Conservation (phyloP, 2,113 vertebrate species). For the Antidorcas marsupialis region DNA sequence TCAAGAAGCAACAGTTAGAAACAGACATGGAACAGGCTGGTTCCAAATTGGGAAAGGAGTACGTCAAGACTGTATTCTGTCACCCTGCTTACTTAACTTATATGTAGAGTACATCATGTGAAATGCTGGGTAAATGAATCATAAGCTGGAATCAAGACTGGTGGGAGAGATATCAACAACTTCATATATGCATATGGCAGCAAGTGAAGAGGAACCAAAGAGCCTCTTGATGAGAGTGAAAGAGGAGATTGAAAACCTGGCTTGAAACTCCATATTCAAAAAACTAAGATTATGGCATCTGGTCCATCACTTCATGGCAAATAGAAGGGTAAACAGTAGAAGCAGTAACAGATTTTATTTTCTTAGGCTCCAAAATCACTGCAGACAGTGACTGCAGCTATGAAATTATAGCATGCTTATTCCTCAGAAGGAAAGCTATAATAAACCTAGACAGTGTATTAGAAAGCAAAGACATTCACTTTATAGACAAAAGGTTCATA, state of each 20-base stretch:
- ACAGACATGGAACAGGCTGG: neutral
- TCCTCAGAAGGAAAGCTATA: neutral
- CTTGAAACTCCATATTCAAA: neutral
- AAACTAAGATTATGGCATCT: neutral
- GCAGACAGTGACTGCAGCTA: neutral
- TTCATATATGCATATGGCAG: neutral
- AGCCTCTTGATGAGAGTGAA: neutral
- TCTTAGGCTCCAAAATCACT: neutral
- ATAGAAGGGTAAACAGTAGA: neutral
- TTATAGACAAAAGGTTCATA: neutral
- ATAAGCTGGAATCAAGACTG: neutral
- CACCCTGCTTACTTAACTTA: neutral
- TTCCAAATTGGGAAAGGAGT: neutral
- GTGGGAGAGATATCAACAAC: neutral
- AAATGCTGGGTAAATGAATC: neutral
- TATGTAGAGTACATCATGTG: neutral
- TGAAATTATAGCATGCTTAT: neutral
- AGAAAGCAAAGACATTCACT: neutral
- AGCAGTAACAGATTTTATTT: neutral
- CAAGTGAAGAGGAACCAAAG: neutral
- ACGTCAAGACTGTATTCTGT: neutral
- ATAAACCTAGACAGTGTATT: neutral
- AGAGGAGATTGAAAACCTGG: neutral
- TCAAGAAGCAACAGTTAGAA: neutral
- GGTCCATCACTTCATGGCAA: neutral